phyloP scores from a whole-genome alignment of 2,797 vertebrate genomes.

The Sciurus vulgaris region DNA sequence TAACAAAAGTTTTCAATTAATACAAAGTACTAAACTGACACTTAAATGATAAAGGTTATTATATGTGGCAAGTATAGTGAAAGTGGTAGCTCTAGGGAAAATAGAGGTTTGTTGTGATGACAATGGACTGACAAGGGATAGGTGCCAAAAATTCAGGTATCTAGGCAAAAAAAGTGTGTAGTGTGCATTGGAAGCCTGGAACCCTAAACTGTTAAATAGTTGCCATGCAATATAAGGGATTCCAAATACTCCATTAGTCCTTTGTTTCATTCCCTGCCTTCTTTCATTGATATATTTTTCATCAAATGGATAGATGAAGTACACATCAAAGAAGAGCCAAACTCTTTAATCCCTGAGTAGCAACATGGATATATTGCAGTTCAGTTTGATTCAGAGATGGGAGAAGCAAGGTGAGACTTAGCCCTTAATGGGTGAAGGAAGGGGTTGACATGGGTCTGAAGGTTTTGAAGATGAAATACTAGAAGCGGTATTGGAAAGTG shows the following conservation, averaged over 20 bases:
- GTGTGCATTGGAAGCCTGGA: not conserved
- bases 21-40: not conserved
- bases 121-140: not conserved
- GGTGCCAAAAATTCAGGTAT: not conserved
- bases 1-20: not conserved
- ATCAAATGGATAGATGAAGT: too few species aligned
- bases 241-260: not conserved
- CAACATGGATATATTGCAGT: not conserved
- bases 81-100: not conserved
- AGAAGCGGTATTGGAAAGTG: constrained; percentile 85
- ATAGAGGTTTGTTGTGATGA: not conserved
- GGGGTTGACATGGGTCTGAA: not conserved
- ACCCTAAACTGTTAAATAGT: not conserved
- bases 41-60: not conserved
- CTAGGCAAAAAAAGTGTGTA: not conserved
- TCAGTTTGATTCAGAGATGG: not conserved
- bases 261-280: not conserved
- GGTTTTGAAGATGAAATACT: constrained; percentile 87
- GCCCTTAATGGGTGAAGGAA: not conserved
- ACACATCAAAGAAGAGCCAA: not conserved
- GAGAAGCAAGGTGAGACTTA: constrained; percentile 81
- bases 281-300: not conserved
- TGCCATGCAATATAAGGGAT: not conserved
- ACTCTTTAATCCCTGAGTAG: not conserved
- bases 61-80: not conserved